Base-by-base conservation (phyloP, 2,888 invertebrate genomes). In the Baccha elongata region DNA sequence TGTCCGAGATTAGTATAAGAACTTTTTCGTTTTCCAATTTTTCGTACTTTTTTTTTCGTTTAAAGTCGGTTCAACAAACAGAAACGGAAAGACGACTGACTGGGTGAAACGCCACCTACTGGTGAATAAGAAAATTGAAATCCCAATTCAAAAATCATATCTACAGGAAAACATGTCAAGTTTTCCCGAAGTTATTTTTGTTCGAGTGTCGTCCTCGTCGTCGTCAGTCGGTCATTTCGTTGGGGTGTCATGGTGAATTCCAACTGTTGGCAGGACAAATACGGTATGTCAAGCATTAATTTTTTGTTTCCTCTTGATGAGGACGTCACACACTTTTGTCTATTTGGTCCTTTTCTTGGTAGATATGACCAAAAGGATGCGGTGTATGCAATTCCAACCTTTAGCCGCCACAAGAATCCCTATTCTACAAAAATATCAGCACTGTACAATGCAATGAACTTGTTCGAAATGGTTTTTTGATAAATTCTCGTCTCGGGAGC, bases 91-190 rank as follows among this genome's bases (percentile, higher is more conserved):
- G 4, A 55, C 58, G 15, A 17, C 11, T 23, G 40, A 26, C 10
- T 35, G 19, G 7, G 53, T 19, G 10, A 15, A 37, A 23, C 32
- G 32, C 69, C 68, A 60, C 58, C 26, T 7, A 48, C 32, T 29
- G 55, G 53, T 46, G 35, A 72, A 35, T 52, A 72, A 52, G 29
- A 72, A 60, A 72, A 79, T 67, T 55, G 73, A 79, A 72, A 79
- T 79, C 67, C 29, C 72, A 72, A 72, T 78, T 72, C 78, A 79
- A 67, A 79, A 79, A 79, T 79, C 78, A 79, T 79, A 79, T 79
- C 78, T 73, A 60, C 72, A 67, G 52, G 42, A 72, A 79, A 60
- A 67, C 78, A 72, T 79, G 67, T 79, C 72, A 79, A 79, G 78
- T 79, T 79, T 67, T 79, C 52, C 37, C 10, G 13, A 72, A 72